phyloP scores from a whole-genome alignment of 2,113 vertebrate genomes.

The Pterophyllum scalare region DNA sequence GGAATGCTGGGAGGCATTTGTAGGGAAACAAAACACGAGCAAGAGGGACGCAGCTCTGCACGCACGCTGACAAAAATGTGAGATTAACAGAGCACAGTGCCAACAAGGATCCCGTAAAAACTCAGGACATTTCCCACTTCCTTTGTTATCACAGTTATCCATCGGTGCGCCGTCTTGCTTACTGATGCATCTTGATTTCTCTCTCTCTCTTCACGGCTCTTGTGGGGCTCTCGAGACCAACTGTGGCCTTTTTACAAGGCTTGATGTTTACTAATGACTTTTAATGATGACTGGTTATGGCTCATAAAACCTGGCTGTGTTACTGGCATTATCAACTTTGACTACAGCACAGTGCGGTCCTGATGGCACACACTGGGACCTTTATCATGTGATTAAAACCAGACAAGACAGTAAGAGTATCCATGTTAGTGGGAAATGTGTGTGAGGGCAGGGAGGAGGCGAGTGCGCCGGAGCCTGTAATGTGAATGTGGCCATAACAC shows the following conservation, averaged over 20 bases:
- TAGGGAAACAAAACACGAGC: constrained; percentile 30
- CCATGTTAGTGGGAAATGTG: constrained; percentile 36
- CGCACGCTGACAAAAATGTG: constrained; percentile 33
- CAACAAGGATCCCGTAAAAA: constrained; percentile 54
- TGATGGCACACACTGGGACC: constrained; percentile 60
- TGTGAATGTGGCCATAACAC: constrained; percentile 5
- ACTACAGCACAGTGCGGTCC: constrained; percentile 50
- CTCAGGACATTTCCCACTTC: constrained; percentile 35
- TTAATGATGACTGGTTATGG: constrained; percentile 73
- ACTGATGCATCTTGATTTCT: constrained; percentile 58
- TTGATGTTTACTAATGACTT: constrained; percentile 71
- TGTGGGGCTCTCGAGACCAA: constrained; percentile 55
- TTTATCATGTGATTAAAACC: constrained; percentile 65
- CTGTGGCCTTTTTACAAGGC: constrained; percentile 66
- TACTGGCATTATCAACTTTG: constrained; percentile 62
- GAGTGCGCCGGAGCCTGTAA: not conserved
- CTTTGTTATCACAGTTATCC: constrained; percentile 36
- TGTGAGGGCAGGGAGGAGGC: not conserved
- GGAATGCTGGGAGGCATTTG: constrained; percentile 72
- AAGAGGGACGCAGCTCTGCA: constrained; percentile 36
- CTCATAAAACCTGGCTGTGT: constrained; percentile 66
- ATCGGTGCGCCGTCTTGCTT: constrained; percentile 18
- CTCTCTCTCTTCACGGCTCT: constrained; percentile 49
- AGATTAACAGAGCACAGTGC: constrained; percentile 41
- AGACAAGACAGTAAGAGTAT: constrained; percentile 40